Conservation (phyloP, 2,888 invertebrate species). For the Dryocosmus kuriphilus region DNA sequence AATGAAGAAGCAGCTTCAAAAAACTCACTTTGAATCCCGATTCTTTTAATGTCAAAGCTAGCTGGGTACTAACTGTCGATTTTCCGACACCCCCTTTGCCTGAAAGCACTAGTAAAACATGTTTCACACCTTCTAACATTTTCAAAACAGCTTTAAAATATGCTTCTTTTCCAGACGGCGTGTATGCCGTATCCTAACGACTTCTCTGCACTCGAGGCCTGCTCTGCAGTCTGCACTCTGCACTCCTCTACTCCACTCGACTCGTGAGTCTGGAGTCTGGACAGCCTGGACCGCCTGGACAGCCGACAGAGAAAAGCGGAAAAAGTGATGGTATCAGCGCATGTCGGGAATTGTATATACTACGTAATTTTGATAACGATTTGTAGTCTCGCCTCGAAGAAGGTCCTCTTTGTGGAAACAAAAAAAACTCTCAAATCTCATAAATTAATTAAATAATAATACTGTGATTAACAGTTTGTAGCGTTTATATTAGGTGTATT, state of each 20-base stretch:
- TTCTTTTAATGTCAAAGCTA: slow-evolving; percentile 91
- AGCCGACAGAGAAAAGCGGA: not conserved
- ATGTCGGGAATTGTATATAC: not conserved
- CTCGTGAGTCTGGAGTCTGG: too few relatives aligned
- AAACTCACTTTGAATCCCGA: slow-evolving; percentile 86
- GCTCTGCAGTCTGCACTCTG: too few relatives aligned
- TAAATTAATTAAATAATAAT: not conserved
- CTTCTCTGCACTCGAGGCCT: too few relatives aligned
- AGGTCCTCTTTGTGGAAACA: not conserved
- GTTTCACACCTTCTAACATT: slow-evolving; percentile 90
- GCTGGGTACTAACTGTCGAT: slow-evolving; percentile 95
- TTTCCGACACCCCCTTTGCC: slow-evolving; percentile 99
- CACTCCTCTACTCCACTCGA: too few relatives aligned
- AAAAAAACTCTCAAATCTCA: not conserved
- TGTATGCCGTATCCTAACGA: not conserved
- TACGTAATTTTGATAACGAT: not conserved
- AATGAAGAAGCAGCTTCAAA: not conserved
- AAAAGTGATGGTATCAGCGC: not conserved
- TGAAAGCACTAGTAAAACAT: slow-evolving; percentile 94
- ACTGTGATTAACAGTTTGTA: not conserved
- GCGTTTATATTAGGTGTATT: not conserved
- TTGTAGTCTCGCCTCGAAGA: not conserved
- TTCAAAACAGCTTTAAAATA: slow-evolving; percentile 42
- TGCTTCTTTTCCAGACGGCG: not conserved
- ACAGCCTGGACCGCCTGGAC: too few relatives aligned